Percentiles rank a stretch among this genome's conserved stretches.
These are phyloP conservation scores for Eupsilia transversa DNA, from an alignment of 2,888 invertebrate species.

Conservation along the genomic window DNA sequence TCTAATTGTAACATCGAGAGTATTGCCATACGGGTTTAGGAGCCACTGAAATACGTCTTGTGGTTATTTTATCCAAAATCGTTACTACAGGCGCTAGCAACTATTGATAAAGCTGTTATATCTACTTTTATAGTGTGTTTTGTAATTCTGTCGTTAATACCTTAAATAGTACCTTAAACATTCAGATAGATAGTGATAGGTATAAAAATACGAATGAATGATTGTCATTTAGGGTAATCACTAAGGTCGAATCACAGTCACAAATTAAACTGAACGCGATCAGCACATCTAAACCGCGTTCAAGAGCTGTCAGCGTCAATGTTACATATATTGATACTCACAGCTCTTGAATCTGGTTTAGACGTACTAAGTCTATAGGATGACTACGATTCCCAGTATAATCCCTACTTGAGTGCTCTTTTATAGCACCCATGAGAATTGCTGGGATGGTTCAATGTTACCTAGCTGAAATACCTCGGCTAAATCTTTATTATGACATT, in stretches of 20 bases:
- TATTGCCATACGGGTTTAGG: not conserved
- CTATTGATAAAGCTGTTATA: not conserved
- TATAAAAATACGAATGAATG: too few relatives aligned
- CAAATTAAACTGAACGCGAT: not conserved
- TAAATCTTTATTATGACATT: constrained; percentile 32
- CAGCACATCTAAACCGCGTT: too few relatives aligned
- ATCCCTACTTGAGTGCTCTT: not conserved
- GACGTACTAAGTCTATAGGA: not conserved
- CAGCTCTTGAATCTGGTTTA: too few relatives aligned
- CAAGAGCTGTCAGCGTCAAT: not conserved
- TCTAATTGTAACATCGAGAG: not conserved
- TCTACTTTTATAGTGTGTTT: not conserved
- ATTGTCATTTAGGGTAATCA: not conserved
- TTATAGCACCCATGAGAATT: not conserved
- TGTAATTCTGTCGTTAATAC: not conserved
- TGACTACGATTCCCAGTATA: not conserved
- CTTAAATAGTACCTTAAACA: not conserved
- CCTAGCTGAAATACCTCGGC: not conserved
- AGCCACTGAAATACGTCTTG: not conserved
- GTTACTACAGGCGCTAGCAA: not conserved
- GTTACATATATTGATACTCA: too few relatives aligned
- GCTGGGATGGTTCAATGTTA: not conserved
- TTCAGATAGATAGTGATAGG: not conserved
- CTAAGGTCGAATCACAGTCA: not conserved
- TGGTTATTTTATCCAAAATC: not conserved